phyloP scores from a whole-genome alignment of 1,140 invertebrate species.

The Rhopalosiphum maidis region DNA sequence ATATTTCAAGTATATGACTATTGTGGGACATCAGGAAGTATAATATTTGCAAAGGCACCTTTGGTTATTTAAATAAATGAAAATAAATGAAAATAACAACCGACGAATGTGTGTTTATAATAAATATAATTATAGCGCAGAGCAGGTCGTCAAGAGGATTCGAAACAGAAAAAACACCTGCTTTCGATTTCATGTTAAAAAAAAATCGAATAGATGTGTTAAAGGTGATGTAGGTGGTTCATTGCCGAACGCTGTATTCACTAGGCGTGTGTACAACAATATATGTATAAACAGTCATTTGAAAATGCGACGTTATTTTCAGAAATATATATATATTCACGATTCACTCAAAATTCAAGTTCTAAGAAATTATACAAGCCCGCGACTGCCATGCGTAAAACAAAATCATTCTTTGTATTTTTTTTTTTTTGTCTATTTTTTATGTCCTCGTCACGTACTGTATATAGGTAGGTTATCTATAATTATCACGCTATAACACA shows the following conservation, averaged over 20 bases:
- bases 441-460: background rate
- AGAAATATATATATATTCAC: background rate
- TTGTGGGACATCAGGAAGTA: slow-evolving; percentile 12
- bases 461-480: too few species aligned
- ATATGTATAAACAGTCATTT: background rate
- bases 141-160: background rate
- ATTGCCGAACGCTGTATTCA: background rate
- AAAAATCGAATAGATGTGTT: background rate
- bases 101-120: background rate
- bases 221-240: background rate
- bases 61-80: background rate
- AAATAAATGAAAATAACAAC: slow-evolving; percentile 10
- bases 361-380: background rate
- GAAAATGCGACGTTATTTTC: background rate
- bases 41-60: background rate
- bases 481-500: too few species aligned
- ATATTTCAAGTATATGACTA: background rate
- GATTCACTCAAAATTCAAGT: background rate
- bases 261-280: background rate
- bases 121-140: background rate
- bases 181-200: background rate
- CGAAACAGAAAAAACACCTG: slow-evolving; percentile 1
- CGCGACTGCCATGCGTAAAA: background rate
- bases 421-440: background rate
- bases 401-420: background rate